A percentile compares a stretch with the other conserved stretches of the same genome.
Conservation (phyloP, 2,888 invertebrate genomes). For the Eristalis pertinax region DNA sequence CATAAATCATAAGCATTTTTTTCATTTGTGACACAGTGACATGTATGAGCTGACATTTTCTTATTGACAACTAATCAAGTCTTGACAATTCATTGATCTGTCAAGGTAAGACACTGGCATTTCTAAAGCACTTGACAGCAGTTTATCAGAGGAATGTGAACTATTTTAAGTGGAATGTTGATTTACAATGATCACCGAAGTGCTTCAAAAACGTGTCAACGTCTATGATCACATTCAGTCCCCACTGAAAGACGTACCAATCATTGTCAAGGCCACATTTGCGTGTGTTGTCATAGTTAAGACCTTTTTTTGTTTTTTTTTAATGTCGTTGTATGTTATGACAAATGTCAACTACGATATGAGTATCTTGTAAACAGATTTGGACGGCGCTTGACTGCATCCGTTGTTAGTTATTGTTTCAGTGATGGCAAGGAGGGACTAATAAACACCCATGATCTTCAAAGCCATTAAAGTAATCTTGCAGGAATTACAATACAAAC, state of each 20-base stretch:
- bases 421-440: no score
- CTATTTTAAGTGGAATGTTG: neutral
- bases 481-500: no score
- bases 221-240: neutral
- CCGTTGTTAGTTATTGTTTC: no score
- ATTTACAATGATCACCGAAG: neutral
- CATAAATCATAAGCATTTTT: no score
- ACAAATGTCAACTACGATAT: neutral
- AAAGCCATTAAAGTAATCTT: no score
- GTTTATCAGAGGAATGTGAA: neutral
- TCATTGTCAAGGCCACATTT: neutral
- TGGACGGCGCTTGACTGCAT: no score
- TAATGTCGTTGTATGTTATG: neutral
- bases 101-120: neutral
- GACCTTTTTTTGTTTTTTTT: neutral
- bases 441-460: no score
- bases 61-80: neutral
- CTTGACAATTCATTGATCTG: neutral
- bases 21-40: neutral
- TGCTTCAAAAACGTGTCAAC: neutral
- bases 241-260: neutral
- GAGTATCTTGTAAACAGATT: no score
- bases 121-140: neutral
- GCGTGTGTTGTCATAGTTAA: neutral
- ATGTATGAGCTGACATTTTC: neutral